Evolutionary conservation across 2,888 invertebrate genomes (phyloP).

Genomic region (Microplitis deprimator): DNA sequence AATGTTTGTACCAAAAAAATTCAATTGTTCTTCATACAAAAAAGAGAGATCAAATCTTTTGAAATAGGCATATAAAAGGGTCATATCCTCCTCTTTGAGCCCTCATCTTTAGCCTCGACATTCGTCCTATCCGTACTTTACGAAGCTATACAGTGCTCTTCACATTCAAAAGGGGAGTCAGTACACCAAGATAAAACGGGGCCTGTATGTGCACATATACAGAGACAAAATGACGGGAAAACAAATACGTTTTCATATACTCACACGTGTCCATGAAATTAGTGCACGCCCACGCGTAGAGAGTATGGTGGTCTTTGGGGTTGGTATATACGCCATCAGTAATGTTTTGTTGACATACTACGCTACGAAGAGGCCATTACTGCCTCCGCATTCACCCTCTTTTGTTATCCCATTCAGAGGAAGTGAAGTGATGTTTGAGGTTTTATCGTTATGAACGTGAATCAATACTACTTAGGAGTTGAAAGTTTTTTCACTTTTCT

Average conservation of each 20-base stretch:
- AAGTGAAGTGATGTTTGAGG: conserved; percentile 10
- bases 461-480: conserved; percentile 1
- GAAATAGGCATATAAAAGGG: neutral
- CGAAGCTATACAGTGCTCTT: neutral
- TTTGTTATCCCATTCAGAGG: conserved; percentile 32
- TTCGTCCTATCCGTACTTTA: neutral
- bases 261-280: conserved; percentile 28
- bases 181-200: conserved; percentile 9
- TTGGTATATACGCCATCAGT: conserved; percentile 56
- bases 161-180: conserved; percentile 19
- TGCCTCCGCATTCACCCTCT: conserved; percentile 46
- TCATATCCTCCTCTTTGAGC: neutral
- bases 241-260: conserved; percentile 27
- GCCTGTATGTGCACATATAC: conserved; percentile 19
- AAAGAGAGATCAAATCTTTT: neutral
- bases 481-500: neutral
- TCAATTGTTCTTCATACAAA: neutral
- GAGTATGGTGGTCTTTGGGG: conserved; percentile 53
- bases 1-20: neutral
- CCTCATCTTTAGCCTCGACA: conserved; percentile 1
- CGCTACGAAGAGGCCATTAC: conserved; percentile 65
- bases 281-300: conserved; percentile 48
- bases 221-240: conserved; percentile 25
- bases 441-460: conserved; percentile 4
- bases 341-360: conserved; percentile 68